Conservation (phyloP, 2,113 vertebrate species). For the Falco punctatus region DNA sequence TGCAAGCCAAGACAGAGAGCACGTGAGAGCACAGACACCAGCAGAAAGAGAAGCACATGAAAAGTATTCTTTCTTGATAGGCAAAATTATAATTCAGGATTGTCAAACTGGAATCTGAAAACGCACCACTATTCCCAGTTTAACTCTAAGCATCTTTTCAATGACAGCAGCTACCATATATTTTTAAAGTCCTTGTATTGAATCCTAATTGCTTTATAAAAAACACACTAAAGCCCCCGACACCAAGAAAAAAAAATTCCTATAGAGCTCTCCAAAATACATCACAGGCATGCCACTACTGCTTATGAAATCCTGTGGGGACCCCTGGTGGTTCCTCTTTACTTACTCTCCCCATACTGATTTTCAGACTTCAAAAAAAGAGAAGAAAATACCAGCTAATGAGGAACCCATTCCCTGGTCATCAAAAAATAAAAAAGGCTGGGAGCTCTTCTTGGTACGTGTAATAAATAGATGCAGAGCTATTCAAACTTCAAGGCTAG, state of each 20-base stretch:
- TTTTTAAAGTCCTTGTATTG: background rate
- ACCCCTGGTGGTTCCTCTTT: background rate
- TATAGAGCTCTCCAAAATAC: background rate
- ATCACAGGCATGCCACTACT: background rate
- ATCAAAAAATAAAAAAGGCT: background rate
- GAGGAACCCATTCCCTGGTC: background rate
- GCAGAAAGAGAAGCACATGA: background rate
- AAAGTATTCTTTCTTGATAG: background rate
- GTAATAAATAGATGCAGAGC: background rate
- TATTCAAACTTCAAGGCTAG: background rate
- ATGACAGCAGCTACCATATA: background rate
- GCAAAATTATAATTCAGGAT: background rate
- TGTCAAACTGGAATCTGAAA: background rate
- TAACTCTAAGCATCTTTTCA: background rate
- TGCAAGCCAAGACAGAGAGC: background rate
- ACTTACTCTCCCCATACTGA: background rate
- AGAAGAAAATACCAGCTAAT: background rate
- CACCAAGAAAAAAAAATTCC: background rate
- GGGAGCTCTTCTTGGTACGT: background rate
- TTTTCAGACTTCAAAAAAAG: background rate
- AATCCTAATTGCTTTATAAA: background rate
- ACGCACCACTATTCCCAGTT: background rate
- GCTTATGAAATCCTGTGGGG: background rate
- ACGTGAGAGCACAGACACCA: background rate
- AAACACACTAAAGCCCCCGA: background rate